Conservation (phyloP, 2,888 invertebrate genomes). For the Troides oblongomaculatus region DNA sequence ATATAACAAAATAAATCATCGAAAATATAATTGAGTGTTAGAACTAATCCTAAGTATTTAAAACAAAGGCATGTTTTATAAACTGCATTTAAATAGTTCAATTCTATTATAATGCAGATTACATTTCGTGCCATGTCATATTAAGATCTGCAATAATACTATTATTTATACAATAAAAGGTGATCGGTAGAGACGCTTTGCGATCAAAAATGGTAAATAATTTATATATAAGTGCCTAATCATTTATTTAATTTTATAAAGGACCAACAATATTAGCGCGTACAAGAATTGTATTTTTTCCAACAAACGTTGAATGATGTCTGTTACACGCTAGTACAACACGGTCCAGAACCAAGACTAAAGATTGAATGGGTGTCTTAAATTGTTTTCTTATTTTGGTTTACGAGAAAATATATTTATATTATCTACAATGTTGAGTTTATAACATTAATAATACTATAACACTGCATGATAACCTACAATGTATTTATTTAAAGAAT, state of each 20-base stretch:
- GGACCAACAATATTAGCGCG: conserved; percentile 17
- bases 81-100: conserved; percentile 32
- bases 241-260: conserved; percentile 15
- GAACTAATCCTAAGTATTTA: conserved; percentile 27
- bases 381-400: conserved; percentile 14
- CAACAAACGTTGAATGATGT: conserved; percentile 1
- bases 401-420: conserved; percentile 3
- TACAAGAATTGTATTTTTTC: background rate
- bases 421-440: conserved; percentile 18
- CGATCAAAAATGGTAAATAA: conserved; percentile 24
- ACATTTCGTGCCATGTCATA: conserved; percentile 26
- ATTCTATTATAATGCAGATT: conserved; percentile 30
- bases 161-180: conserved; percentile 28
- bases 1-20: conserved; percentile 18
- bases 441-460: conserved; percentile 13
- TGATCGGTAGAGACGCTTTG: conserved; percentile 30
- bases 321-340: conserved; percentile 2
- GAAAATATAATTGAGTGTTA: conserved; percentile 21
- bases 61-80: conserved; percentile 18
- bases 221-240: conserved; percentile 28
- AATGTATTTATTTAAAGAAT: conserved; percentile 65
- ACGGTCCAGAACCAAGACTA: conserved; percentile 9
- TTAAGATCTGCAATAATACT: conserved; percentile 27
- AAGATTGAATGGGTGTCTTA: conserved; percentile 10
- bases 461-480: conserved; percentile 31